Base-by-base conservation (phyloP, 1,140 invertebrate species). In the Leguminivora glycinivorella region DNA sequence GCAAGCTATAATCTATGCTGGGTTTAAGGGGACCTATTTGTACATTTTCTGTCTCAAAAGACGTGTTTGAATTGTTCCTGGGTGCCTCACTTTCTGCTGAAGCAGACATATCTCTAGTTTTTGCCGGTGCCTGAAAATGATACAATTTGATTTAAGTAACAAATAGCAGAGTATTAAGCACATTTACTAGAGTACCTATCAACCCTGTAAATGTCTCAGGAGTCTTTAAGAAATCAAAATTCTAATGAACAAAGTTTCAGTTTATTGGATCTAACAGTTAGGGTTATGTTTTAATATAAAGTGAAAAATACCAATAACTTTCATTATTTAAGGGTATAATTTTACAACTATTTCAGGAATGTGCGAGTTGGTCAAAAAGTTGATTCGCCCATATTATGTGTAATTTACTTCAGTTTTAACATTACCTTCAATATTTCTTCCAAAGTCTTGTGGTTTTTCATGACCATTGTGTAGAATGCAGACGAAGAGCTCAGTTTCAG, bases 371-470 rank as follows among this genome's bases (percentile, higher is more conserved):
- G n/a, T n/a, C n/a, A n/a, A n/a, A n/a, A n/a, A n/a, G n/a, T n/a
- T n/a, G n/a, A n/a, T n/a, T n/a, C n/a, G n/a, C n/a, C n/a, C n/a
- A n/a, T n/a, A n/a, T n/a, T n/a, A n/a, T n/a, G n/a, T n/a, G n/a
- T n/a, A n/a, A n/a, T n/a, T n/a, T 2, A 17, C n/a, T 17, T 12
- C 40, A 7, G 38, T 14, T 12, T 40, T 9, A 17, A 22, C 10
- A 22, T 9, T 22, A 52, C 47, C 47, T 52, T 22, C 10, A 52
- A 34, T 63, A 29, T 63, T 31, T 63, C 58, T 31, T 31, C 58
- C 4, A 63, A 26, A n/a, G n/a, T 34, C 25, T 31, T 63, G 58
- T 63, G 26, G n/a, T 17, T 63, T 17, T 12, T 63, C n/a, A 24
- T 31, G 5, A 34, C 58, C n/a, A 3, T 63, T 34, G 25, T 26